Base-by-base conservation (phyloP, 2,797 vertebrate genomes). In the Molossus alvarezi region DNA sequence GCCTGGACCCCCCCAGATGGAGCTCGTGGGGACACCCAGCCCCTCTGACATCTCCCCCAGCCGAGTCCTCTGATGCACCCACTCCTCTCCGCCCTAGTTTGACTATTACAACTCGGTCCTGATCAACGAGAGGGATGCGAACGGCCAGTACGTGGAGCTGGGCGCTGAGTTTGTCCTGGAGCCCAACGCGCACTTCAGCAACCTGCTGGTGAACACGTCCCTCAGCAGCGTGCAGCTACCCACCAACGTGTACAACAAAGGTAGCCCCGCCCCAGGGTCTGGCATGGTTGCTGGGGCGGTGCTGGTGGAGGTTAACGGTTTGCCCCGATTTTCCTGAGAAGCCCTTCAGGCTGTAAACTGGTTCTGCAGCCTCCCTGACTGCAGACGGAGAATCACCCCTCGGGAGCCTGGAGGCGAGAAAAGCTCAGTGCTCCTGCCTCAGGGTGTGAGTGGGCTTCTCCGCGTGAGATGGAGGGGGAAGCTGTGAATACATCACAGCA, bases 201-300 rank as follows among this genome's bases (percentile, higher is more conserved):
- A 99, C 96, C 98, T 99, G 62, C 97, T 97, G 51, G 99, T 99
- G 97, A 99, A 99, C 97, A 99, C 99, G 0, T 98, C 99, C 21
- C 98, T 98, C 95, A 99, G 99, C 72, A 99, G 99, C 76, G 99
- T 99, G 91, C 99, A 99, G 98, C 99, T 99, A 64, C 99, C 99
- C 20, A 99, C 99, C 64, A 99, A 99, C 0, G 99, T 99, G 96
- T 99, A 99, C 98, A 99, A 99, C 98, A 99, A 99, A 99, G 99
- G 99, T 99, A 97, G 71, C 8, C 37, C 18, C 1, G 2, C 12
- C 8, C 20, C 9, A 0, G 2, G 9, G 33, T 48, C 27, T 3
- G 25, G 37, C 37, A 2, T 9, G 18, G 11, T 10, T 2, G 15
- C 21, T 2, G 8, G 13, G 62, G 81, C 51, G 62, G 45, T 65